Evolutionary conservation across 2,888 invertebrate species (phyloP).

Genomic region (Chrysina gloriosa): DNA sequence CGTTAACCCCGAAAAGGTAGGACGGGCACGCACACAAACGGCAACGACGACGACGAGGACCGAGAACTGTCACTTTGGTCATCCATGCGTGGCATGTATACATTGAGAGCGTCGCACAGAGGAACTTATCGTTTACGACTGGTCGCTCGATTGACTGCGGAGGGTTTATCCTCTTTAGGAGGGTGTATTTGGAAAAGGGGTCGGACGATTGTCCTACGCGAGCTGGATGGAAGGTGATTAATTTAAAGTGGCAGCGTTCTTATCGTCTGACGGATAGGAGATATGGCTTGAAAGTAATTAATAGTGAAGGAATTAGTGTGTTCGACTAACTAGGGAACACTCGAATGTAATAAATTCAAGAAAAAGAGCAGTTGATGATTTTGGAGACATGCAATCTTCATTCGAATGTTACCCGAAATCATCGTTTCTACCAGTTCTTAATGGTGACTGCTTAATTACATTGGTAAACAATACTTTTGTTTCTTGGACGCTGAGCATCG

Average conservation of each 20-base stretch:
- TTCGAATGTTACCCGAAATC: too few species aligned
- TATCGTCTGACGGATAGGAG: neutral
- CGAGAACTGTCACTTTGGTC: conserved; percentile 38
- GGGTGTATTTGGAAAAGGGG: neutral
- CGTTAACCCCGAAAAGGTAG: neutral
- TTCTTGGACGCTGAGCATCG: too few species aligned
- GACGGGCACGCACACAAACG: neutral
- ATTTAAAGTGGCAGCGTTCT: conserved; percentile 26
- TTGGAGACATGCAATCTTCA: too few species aligned
- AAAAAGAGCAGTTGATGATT: too few species aligned
- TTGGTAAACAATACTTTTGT: too few species aligned
- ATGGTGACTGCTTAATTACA: too few species aligned
- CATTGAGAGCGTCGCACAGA: conserved; percentile 10
- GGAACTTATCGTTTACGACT: conserved; percentile 34
- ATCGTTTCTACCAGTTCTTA: too few species aligned
- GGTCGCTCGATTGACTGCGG: conserved; percentile 34
- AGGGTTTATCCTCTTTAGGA: conserved; percentile 29
- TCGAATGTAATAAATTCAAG: too few species aligned
- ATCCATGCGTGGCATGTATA: conserved; percentile 38
- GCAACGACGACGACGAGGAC: neutral
- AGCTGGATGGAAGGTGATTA: conserved; percentile 21
- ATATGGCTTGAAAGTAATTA: conserved; percentile 18
- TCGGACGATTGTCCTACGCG: conserved; percentile 4
- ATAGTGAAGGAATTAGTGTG: conserved; percentile 9
- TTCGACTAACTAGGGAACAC: neutral